Conservation (phyloP, 2,113 vertebrate species). For the Centrocercus urophasianus region DNA sequence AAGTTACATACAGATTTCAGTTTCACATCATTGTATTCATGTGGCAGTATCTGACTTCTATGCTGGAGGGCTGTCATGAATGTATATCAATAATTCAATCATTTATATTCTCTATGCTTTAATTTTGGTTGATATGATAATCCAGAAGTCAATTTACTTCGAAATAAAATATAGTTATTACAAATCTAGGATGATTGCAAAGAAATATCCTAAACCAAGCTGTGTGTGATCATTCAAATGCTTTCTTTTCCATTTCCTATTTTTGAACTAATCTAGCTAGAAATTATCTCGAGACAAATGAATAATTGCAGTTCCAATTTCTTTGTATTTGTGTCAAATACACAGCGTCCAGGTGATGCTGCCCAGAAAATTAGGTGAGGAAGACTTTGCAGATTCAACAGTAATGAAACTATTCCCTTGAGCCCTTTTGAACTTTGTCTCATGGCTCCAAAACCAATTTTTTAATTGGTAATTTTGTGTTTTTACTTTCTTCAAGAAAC, state of each 20-base stretch:
- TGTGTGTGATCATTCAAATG: conserved; percentile 7
- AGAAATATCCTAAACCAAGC: conserved; percentile 28
- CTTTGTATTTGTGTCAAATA: conserved; percentile 25
- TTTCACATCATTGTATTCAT: conserved; percentile 51
- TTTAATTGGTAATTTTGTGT: neutral
- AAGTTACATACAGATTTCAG: conserved; percentile 37
- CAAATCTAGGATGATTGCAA: conserved; percentile 50
- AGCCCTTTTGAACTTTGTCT: neutral
- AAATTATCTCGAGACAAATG: neutral
- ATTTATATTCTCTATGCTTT: conserved; percentile 48
- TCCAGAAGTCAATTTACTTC: conserved; percentile 45
- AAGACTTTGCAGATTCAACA: neutral
- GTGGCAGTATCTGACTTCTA: conserved; percentile 50
- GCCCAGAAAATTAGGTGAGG: neutral
- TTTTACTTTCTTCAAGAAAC: neutral
- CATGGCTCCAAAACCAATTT: neutral
- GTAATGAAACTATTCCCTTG: neutral
- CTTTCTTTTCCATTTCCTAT: neutral
- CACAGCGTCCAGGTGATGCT: neutral
- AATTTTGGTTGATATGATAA: conserved; percentile 51
- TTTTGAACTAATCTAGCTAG: conserved; percentile 16
- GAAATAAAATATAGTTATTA: conserved; percentile 50
- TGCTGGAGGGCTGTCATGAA: conserved; percentile 57
- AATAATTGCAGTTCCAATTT: neutral
- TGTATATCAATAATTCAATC: conserved; percentile 17